Base-by-base conservation (phyloP, 2,888 invertebrate genomes). In the Argyresthia albistria region DNA sequence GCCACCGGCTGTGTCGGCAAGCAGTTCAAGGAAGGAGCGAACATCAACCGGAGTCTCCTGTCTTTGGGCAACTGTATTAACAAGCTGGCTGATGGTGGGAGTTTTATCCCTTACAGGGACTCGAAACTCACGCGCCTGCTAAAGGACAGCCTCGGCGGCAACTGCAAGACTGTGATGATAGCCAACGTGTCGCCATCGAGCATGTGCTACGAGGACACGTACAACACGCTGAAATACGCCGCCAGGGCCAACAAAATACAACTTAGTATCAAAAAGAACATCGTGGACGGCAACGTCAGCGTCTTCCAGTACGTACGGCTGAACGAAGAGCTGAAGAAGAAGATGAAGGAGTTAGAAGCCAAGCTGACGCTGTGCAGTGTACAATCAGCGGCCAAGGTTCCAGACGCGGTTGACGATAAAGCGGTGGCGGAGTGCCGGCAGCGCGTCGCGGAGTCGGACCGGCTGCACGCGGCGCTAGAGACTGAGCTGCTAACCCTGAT, bases 91-190 rank as follows among this genome's bases (percentile, higher is more conserved):
- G n/a, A n/a, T n/a, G 95, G 95, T 0, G 90, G 92, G 53, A 91
- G 90, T 54, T 95, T 96, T 65, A 93, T 97, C 57, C 96, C 97
- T 0, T 96, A 95, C 72, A 84, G 97, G 57, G 96, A 97, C 73
- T 97, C 97, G 0, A 97, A 97, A 76, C 80, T 97, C 35, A 97
- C 97, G 0, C 90, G 97, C 1, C 88, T 97, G 0, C 78, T 97
- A 12, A 97, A 97, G 72, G 97, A 97, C 74, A 96, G 97, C 6
- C 88, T 97, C 0, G 97, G 97, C 1, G 97, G 97, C 0, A 97
- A 97, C 74, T 97, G 97, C 69, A 93, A 93, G 61, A 97, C 97
- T 0, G 91, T 97, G 0, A 97, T 97, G 97, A 96, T 97, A 37
- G 97, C 97, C 1, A 97, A 97, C 64, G 89, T 97, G 0, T 95